phyloP scores from a whole-genome alignment of 1,140 invertebrate genomes.

The Aphidius ervi region DNA sequence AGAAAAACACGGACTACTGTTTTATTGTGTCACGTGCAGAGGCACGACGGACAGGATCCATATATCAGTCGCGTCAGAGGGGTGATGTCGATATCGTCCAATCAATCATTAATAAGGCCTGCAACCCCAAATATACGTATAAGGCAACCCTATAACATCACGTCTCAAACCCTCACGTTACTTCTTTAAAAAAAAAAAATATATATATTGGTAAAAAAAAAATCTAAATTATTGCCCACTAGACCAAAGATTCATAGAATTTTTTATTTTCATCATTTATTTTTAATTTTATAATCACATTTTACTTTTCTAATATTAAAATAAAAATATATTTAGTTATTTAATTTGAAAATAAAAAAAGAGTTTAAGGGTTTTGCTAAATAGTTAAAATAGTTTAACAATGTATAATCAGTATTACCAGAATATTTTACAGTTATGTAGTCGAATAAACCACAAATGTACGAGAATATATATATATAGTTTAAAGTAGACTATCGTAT shows the following conservation, averaged over 20 bases:
- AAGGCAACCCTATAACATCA: slow-evolving; percentile 34
- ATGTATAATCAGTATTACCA: too few relatives aligned
- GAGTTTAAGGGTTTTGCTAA: too few relatives aligned
- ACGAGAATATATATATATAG: too few relatives aligned
- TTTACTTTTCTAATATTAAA: too few relatives aligned
- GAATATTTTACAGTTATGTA: too few relatives aligned
- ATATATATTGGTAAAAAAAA: slow-evolving; percentile 25
- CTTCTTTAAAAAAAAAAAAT: not conserved
- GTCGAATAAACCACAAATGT: too few relatives aligned
- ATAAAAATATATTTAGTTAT: too few relatives aligned
- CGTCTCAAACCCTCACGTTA: slow-evolving; percentile 20
- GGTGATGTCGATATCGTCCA: slow-evolving; percentile 52
- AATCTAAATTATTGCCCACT: slow-evolving; percentile 43
- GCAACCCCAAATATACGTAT: slow-evolving; percentile 48
- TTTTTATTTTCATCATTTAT: slow-evolving; percentile 50
- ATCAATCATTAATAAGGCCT: slow-evolving; percentile 56
- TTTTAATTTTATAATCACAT: slow-evolving; percentile 21
- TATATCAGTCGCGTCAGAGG: slow-evolving; percentile 51
- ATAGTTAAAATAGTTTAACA: too few relatives aligned
- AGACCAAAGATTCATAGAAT: slow-evolving; percentile 51
- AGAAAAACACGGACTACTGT: slow-evolving; percentile 26
- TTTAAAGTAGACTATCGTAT: too few relatives aligned
- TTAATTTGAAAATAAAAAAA: too few relatives aligned
- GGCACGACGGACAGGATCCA: slow-evolving; percentile 36
- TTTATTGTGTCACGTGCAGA: slow-evolving; percentile 53